Evolutionary conservation across 2,797 vertebrate species (phyloP).

Genomic region (Melanotaenia boesemani): DNA sequence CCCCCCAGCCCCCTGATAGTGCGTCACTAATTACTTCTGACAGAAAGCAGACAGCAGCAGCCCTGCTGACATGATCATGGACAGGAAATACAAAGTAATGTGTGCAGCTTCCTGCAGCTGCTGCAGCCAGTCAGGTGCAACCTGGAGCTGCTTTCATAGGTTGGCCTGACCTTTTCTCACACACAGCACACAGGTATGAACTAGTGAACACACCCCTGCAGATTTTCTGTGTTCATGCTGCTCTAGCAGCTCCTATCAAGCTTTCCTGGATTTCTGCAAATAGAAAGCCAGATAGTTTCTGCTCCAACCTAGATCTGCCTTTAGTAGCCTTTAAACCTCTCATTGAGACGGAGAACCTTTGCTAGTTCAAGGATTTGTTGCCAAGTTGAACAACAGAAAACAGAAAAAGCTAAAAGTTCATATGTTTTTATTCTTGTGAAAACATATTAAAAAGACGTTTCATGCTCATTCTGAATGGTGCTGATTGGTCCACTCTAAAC

Average conservation of each 20-base stretch:
- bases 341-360: neutral
- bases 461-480: too few species aligned
- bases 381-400: neutral
- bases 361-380: neutral
- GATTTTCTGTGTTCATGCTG: slow-evolving; percentile 37
- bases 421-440: neutral
- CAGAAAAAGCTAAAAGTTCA: neutral
- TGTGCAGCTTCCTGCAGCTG: neutral
- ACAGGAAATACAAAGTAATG: neutral
- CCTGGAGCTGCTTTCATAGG: slow-evolving; percentile 26
- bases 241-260: slow-evolving; percentile 20
- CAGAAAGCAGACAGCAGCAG: slow-evolving; percentile 38
- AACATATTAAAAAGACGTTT: neutral
- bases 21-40: slow-evolving; percentile 60
- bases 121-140: slow-evolving; percentile 14
- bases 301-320: neutral
- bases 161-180: slow-evolving; percentile 41
- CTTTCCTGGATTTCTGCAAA: slow-evolving; percentile 7
- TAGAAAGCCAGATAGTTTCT: neutral
- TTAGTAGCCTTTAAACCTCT: neutral
- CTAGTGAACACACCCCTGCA: slow-evolving; percentile 54
- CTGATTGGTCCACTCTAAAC: too few species aligned
- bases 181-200: slow-evolving; percentile 46
- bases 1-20: slow-evolving; percentile 42
- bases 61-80: neutral